These are phyloP conservation scores for Cataglyphis rosenhaueri DNA, from an alignment of 2,888 invertebrate species.

Conservation along the genomic window DNA sequence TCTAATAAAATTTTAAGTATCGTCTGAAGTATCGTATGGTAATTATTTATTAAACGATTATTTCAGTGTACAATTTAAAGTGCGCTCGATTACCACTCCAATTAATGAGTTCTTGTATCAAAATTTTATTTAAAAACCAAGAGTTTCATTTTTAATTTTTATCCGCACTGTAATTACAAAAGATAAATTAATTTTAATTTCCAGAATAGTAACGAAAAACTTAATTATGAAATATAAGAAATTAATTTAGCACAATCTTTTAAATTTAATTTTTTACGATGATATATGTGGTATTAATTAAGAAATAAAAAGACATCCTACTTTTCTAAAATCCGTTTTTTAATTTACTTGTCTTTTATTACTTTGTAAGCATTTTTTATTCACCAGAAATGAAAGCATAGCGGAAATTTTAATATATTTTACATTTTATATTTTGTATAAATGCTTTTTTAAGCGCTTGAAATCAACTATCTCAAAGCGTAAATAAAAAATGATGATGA, in stretches of 20 bases:
- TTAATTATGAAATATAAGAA: not conserved
- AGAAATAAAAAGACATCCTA: not conserved
- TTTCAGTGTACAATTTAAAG: slow-evolving; percentile 14
- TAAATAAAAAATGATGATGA: not conserved
- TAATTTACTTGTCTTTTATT: not conserved
- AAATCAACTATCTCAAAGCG: not conserved
- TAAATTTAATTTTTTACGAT: not conserved
- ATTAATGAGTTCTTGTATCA: slow-evolving; percentile 23
- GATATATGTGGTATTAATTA: not conserved
- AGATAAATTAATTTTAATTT: not conserved
- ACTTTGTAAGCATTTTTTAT: not conserved
- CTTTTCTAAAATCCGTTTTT: not conserved
- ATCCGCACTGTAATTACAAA: not conserved
- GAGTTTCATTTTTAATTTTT: not conserved
- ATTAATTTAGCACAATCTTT: not conserved
- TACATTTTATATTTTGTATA: not conserved
- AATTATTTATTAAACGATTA: slow-evolving; percentile 32
- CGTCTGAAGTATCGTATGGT: not conserved
- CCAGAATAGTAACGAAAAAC: not conserved
- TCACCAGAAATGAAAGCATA: not conserved
- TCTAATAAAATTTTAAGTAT: slow-evolving; percentile 32
- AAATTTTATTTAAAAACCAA: not conserved
- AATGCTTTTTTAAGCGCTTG: not conserved
- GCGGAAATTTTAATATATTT: not conserved
- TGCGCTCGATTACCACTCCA: not conserved